Conservation (phyloP, 2,888 invertebrate species). For the Drosophila niveifrons region DNA sequence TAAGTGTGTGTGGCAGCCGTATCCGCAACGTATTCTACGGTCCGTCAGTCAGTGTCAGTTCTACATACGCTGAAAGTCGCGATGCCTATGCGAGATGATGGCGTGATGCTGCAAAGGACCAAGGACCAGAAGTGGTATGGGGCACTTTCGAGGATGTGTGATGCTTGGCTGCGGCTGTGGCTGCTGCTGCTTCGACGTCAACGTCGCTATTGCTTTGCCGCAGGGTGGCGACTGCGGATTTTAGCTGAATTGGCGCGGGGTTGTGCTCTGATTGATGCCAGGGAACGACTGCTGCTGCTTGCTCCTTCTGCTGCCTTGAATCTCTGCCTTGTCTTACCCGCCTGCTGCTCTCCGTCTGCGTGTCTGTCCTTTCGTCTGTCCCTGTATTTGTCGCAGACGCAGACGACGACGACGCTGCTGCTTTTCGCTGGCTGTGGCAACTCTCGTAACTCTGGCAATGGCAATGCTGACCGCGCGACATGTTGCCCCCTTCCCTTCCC, state of each 20-base stretch:
- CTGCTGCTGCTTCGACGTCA: conserved; percentile 15
- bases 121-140: not conserved
- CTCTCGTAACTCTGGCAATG: conserved; percentile 20
- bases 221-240: conserved; percentile 70
- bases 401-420: conserved; percentile 8
- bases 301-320: conserved; percentile 44
- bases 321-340: conserved; percentile 61
- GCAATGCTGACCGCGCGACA: conserved; percentile 61
- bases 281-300: conserved; percentile 40
- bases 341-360: conserved; percentile 44
- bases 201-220: conserved; percentile 57
- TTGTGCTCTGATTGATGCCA: conserved; percentile 68
- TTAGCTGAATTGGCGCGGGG: conserved; percentile 65
- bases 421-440: not conserved
- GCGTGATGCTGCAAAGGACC: not conserved
- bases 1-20: conserved; percentile 38
- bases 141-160: conserved; percentile 31
- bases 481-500: conserved; percentile 39
- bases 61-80: conserved; percentile 66
- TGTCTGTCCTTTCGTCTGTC: conserved; percentile 13
- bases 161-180: conserved; percentile 39
- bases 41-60: conserved; percentile 70
- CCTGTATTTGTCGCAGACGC: conserved; percentile 60
- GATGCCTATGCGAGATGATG: conserved; percentile 47
- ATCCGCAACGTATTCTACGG: conserved; percentile 57